Percentiles rank a stretch among this genome's conserved stretches.
Conservation (phyloP, 2,888 invertebrate species). For the Bombylius discolor region DNA sequence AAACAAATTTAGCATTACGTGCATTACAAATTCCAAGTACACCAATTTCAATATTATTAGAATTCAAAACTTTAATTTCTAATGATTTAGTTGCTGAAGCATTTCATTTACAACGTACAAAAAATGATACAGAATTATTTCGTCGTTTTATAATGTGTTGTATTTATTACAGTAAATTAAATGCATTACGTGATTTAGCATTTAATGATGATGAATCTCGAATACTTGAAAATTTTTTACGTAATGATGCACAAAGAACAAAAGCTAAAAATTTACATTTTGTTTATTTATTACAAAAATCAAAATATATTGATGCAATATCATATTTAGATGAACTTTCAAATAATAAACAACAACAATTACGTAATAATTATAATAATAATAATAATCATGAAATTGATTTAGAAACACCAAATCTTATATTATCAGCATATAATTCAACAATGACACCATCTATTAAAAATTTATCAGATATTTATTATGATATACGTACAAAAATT, state of each 20-base stretch:
- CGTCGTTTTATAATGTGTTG: slow-evolving; percentile 28
- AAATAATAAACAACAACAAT: slow-evolving; percentile 14
- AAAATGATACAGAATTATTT: slow-evolving; percentile 24
- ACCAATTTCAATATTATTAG: slow-evolving; percentile 21
- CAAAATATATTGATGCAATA: slow-evolving; percentile 33
- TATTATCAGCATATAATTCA: slow-evolving; percentile 29
- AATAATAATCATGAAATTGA: slow-evolving; percentile 4
- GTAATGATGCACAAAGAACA: slow-evolving; percentile 20
- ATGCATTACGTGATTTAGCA: slow-evolving; percentile 26
- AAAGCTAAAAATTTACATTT: slow-evolving; percentile 28
- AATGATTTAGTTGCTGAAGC: slow-evolving; percentile 32
- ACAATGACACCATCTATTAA: slow-evolving; percentile 32
- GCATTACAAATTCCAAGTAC: slow-evolving; percentile 24
- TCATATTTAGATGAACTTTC: slow-evolving; percentile 30
- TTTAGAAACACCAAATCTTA: slow-evolving; percentile 24
- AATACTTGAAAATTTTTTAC: slow-evolving; percentile 24
- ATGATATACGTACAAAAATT: slow-evolving; percentile 25
- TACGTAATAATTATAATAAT: background rate
- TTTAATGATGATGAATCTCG: slow-evolving; percentile 28
- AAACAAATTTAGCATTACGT: slow-evolving; percentile 23
- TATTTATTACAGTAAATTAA: slow-evolving; percentile 22
- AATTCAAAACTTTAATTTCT: slow-evolving; percentile 27
- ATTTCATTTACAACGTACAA: slow-evolving; percentile 28
- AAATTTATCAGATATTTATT: slow-evolving; percentile 27
- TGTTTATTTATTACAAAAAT: slow-evolving; percentile 29